phyloP scores from a whole-genome alignment of 1,140 invertebrate genomes.

The Microplitis demolitor region DNA sequence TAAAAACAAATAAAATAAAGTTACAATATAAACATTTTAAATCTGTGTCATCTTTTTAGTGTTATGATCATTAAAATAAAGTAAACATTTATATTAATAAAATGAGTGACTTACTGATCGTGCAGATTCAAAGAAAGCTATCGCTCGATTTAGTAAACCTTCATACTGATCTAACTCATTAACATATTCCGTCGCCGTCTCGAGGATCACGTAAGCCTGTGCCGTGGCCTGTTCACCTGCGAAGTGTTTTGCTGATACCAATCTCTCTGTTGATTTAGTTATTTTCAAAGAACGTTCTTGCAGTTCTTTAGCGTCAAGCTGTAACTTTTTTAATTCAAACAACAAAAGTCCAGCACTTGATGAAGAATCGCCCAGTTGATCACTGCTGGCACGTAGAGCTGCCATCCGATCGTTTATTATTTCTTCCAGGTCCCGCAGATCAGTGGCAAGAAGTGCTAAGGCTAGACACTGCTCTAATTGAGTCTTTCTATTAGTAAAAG shows the following conservation, averaged over 20 bases:
- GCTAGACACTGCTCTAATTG: constrained; percentile 81
- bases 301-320: constrained; percentile 75
- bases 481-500: constrained; percentile 72
- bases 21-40: not conserved
- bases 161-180: constrained; percentile 74
- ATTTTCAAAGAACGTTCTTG: constrained; percentile 79
- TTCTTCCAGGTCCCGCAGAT: constrained; percentile 73
- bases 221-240: constrained; percentile 73
- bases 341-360: constrained; percentile 72
- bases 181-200: constrained; percentile 74
- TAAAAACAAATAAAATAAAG: constrained; percentile 42
- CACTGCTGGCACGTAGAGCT: constrained; percentile 54
- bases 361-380: constrained; percentile 71
- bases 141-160: constrained; percentile 69
- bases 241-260: constrained; percentile 72
- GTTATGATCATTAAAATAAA: not conserved
- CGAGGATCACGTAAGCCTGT: constrained; percentile 75
- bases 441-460: constrained; percentile 73
- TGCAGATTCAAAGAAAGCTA: constrained; percentile 76
- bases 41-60: not conserved
- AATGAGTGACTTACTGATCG: constrained; percentile 65
- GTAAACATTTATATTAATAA: not conserved
- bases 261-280: constrained; percentile 77
- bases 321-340: constrained; percentile 72
- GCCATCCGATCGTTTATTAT: constrained; percentile 62